Evolutionary conservation across 2,113 vertebrate species (phyloP).

Genomic region (Rhea americana): DNA sequence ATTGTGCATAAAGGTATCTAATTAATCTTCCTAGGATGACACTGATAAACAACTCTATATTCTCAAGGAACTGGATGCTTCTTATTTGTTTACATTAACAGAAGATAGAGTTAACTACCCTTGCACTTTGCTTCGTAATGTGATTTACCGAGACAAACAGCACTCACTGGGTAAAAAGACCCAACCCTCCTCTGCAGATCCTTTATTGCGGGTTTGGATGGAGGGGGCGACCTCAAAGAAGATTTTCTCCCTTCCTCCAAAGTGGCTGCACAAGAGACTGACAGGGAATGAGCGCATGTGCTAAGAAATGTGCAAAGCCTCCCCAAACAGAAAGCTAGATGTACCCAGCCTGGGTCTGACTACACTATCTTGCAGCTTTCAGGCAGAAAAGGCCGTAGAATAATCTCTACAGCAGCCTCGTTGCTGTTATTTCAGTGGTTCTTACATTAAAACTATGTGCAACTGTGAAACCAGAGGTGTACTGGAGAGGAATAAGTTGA

Average conservation of each 20-base stretch:
- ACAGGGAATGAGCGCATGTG: neutral
- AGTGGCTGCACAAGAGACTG: neutral
- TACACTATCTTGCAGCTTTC: neutral
- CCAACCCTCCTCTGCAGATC: neutral
- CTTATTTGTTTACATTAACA: slow-evolving; percentile 73
- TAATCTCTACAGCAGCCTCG: neutral
- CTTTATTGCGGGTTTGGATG: neutral
- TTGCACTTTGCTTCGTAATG: slow-evolving; percentile 12
- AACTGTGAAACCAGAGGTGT: neutral
- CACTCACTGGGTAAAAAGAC: neutral
- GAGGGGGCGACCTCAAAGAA: neutral
- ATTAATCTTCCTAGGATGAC: slow-evolving; percentile 88
- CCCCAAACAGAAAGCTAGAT: too few species aligned
- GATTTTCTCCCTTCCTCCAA: neutral
- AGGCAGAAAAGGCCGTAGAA: rapidly evolving
- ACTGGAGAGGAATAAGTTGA: neutral
- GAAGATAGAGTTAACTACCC: slow-evolving; percentile 66
- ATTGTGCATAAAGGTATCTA: slow-evolving; percentile 83
- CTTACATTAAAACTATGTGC: neutral
- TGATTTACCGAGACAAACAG: slow-evolving; percentile 17
- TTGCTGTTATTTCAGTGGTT: neutral
- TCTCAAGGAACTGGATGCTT: slow-evolving; percentile 71
- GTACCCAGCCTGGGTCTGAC: neutral
- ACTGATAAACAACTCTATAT: slow-evolving; percentile 83
- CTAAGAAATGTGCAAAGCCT: neutral